phyloP scores from a whole-genome alignment of 2,113 vertebrate species.

The Platichthys stellatus region DNA sequence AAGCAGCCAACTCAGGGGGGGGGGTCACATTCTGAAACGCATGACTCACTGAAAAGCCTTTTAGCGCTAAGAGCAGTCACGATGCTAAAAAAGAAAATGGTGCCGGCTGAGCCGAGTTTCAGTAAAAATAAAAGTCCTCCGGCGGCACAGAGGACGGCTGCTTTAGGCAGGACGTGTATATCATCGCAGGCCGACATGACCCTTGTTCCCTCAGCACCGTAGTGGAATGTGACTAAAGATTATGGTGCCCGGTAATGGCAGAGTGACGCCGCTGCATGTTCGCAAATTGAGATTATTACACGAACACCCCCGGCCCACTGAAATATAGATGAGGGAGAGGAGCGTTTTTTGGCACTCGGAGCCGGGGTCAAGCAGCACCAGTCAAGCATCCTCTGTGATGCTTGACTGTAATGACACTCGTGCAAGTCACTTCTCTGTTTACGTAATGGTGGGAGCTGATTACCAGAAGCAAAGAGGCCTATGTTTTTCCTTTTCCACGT shows the following conservation, averaged over 20 bases:
- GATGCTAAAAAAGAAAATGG: constrained; percentile 17
- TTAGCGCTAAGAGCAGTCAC: constrained; percentile 41
- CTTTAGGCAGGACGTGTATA: constrained; percentile 8
- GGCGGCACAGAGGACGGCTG: constrained; percentile 18
- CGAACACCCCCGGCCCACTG: constrained; percentile 35
- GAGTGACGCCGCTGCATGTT: constrained; percentile 43
- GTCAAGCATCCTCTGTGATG: constrained; percentile 36
- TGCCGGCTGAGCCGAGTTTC: constrained; percentile 5
- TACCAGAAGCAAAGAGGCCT: constrained; percentile 55
- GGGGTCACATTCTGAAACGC: constrained; percentile 23
- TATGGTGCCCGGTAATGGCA: constrained; percentile 33
- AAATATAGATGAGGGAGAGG: constrained; percentile 60
- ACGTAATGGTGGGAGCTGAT: constrained; percentile 49
- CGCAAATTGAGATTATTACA: constrained; percentile 69
- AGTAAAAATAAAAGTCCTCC: constrained; percentile 29
- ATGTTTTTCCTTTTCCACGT: constrained; percentile 27
- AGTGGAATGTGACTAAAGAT: constrained; percentile 44
- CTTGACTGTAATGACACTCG: constrained; percentile 37
- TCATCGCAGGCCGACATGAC: constrained; percentile 38
- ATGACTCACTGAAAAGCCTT: constrained; percentile 52
- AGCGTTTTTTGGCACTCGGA: constrained; percentile 42
- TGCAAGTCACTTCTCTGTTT: constrained; percentile 55
- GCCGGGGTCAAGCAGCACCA: constrained; percentile 64
- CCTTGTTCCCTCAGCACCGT: constrained; percentile 23
- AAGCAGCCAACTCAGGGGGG: not conserved